A percentile compares a stretch with the other conserved stretches of the same genome.
Conservation (phyloP, 2,888 invertebrate species). For the Oligia fasciuncula region DNA sequence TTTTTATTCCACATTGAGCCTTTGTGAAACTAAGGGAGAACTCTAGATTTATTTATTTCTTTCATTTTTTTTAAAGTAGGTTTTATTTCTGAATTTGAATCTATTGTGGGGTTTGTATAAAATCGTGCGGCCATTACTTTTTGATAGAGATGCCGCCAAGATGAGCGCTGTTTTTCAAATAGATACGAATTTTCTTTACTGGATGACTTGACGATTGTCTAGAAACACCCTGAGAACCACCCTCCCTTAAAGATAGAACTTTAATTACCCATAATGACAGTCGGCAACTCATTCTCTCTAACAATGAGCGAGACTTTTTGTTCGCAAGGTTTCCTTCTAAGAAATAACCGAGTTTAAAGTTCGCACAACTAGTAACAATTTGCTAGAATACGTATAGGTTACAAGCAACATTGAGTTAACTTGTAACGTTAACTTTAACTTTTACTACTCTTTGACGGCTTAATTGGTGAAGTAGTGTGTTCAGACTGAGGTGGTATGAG, state of each 20-base stretch:
- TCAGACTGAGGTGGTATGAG: neutral
- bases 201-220: neutral
- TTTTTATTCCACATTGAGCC: too few relatives aligned
- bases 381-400: slow-evolving; percentile 7
- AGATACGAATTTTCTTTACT: neutral
- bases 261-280: slow-evolving; percentile 38
- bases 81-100: slow-evolving; percentile 15
- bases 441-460: slow-evolving; percentile 20
- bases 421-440: slow-evolving; percentile 24
- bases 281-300: slow-evolving; percentile 4
- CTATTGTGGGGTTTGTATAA: neutral
- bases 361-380: slow-evolving; percentile 28
- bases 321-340: slow-evolving; percentile 27
- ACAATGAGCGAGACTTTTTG: slow-evolving; percentile 25
- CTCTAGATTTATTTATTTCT: neutral
- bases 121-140: neutral
- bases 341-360: slow-evolving; percentile 50
- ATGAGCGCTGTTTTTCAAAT: neutral
- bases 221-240: neutral
- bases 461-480: slow-evolving; percentile 5
- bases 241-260: slow-evolving; percentile 4
- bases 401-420: slow-evolving; percentile 35
- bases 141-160: neutral
- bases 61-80: neutral
- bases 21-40: slow-evolving; percentile 7